Base-by-base conservation (phyloP, 2,888 invertebrate species). In the Sisyra nigra region DNA sequence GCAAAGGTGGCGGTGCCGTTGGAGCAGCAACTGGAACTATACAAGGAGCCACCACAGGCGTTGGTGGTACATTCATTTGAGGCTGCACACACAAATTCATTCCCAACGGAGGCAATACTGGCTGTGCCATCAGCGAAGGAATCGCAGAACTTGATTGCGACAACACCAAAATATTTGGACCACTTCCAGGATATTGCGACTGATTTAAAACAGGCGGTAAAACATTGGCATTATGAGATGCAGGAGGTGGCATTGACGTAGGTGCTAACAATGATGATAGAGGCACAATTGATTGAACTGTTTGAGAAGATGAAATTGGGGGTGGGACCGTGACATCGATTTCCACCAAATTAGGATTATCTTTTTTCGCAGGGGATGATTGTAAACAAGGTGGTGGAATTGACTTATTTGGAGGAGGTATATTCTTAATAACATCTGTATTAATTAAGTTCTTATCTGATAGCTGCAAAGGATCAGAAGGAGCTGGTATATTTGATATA, bases 401-500 rank as follows among this genome's bases (percentile, higher is more conserved):
- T 3, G 60, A 60, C 48, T 62, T 63, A 50, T 64, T 63, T 3
- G 63, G 63, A 3, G 63, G 63, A 3, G 64, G 63, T n/a, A 63
- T 55, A 50, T 59, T 63, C 50, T 61, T 63, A 24, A 64, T 55
- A 48, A 63, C 62, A 45, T 61, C 59, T 1, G 58, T 34, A n/a
- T 43, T 43, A 17, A 43, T 38, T 38, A 43, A 53, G 50, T 59
- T 49, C 24, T 58, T 54, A 41, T 53, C 53, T 13, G 51, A 40
- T 37, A 48, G 53, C 47, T 42, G 47, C 32, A 29, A 19, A 31
- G 45, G 46, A 31, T 61, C 60, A 33, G 49, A 58, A 2, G 68
- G 66, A 14, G 66, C 61, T 2, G 74, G 72, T 48, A 72, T 69
- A 49, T 69, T 69, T 50, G 69, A 62, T 40, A 70, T 62, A 52